A percentile compares a stretch with the other conserved stretches of the same genome.
Evolutionary conservation across 2,888 invertebrate genomes (phyloP).

Genomic region (Xylophagus ater): DNA sequence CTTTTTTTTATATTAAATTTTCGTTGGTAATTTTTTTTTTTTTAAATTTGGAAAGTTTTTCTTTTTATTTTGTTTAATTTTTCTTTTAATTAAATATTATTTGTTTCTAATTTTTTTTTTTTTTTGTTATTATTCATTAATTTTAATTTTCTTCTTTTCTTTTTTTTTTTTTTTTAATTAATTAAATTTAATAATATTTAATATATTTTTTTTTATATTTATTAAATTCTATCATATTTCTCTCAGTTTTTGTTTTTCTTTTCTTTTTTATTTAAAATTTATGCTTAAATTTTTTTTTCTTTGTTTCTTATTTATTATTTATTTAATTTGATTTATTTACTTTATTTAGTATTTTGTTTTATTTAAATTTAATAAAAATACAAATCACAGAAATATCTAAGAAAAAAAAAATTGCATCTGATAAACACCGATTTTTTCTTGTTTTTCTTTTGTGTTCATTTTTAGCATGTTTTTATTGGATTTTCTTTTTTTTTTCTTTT

Average conservation of each 20-base stretch:
- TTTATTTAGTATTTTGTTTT: no score
- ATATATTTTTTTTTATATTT: constrained; percentile 2
- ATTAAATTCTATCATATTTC: constrained; percentile 3
- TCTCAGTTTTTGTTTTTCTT: constrained; percentile 2
- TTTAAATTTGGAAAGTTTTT: no score
- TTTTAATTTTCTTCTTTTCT: neutral
- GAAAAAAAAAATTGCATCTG: constrained; percentile 11
- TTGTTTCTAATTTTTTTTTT: constrained; percentile 1
- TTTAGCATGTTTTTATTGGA: constrained; percentile 2
- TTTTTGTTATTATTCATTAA: neutral
- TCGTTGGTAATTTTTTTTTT: no score
- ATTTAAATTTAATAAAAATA: constrained; percentile 7
- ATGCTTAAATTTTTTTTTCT: constrained; percentile 3
- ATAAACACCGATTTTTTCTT: no score
- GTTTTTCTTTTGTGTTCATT: constrained; percentile 3
- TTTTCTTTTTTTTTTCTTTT: constrained; percentile 2
- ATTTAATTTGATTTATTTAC: constrained; percentile 10
- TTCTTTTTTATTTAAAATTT: constrained; percentile 2
- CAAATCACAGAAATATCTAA: constrained; percentile 12
- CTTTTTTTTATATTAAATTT: no score
- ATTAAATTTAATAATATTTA: neutral
- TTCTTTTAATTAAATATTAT: constrained; percentile 4
- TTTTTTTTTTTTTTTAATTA: constrained; percentile 1
- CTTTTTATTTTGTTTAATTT: neutral
- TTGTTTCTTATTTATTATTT: constrained; percentile 5